Evolutionary conservation across 1,140 invertebrate species (phyloP).

Genomic region (Rhyzopertha dominica): DNA sequence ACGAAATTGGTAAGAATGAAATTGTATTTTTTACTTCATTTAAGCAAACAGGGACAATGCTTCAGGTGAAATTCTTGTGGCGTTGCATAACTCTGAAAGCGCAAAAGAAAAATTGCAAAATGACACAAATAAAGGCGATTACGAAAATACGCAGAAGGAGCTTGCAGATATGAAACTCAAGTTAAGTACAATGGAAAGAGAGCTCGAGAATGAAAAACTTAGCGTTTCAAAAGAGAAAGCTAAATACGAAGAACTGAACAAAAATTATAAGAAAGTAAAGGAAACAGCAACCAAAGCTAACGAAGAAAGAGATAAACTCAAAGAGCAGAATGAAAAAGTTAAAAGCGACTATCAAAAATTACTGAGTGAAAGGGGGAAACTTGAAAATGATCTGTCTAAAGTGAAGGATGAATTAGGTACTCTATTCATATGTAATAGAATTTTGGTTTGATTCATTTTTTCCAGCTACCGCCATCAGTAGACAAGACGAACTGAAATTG

Average conservation of each 20-base stretch:
- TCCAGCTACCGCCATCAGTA: constrained; percentile 46
- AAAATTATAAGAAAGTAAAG: constrained; percentile 46
- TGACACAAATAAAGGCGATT: constrained; percentile 42
- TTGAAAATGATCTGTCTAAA: constrained; percentile 53
- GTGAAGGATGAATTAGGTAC: constrained; percentile 49
- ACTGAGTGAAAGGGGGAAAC: constrained; percentile 52
- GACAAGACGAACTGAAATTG: constrained; percentile 50
- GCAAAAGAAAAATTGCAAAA: constrained; percentile 50
- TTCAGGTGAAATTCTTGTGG: constrained; percentile 60
- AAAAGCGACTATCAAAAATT: constrained; percentile 48
- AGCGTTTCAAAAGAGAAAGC: constrained; percentile 46
- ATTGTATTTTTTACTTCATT: constrained; percentile 12
- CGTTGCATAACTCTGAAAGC: constrained; percentile 56
- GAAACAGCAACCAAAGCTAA: constrained; percentile 47
- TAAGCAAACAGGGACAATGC: too few relatives aligned
- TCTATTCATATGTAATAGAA: constrained; percentile 20
- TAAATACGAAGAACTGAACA: constrained; percentile 48
- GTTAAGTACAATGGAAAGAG: constrained; percentile 3
- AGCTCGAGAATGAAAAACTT: constrained; percentile 11
- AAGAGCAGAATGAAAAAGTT: constrained; percentile 50
- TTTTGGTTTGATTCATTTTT: too few relatives aligned
- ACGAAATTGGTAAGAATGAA: constrained; percentile 61
- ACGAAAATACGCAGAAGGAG: constrained; percentile 41
- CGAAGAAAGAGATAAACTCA: constrained; percentile 45
- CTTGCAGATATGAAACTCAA: constrained; percentile 8